Evolutionary conservation across 2,888 invertebrate genomes (phyloP).

Genomic region (Callyntrura guangdongensis): DNA sequence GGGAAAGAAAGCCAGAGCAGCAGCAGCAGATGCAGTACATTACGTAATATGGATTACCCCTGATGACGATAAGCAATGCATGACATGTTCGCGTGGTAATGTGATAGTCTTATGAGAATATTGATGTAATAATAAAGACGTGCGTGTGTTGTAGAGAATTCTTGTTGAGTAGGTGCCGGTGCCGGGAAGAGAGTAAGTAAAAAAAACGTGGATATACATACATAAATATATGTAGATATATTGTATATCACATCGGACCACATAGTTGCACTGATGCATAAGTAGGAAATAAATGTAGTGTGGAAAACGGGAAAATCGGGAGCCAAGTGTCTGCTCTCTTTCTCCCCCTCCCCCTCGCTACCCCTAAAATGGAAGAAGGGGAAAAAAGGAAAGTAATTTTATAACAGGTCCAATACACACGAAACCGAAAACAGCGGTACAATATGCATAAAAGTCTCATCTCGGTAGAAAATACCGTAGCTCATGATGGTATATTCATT

Average conservation of each 20-base stretch:
- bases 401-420: background rate
- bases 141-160: slow-evolving; percentile 55
- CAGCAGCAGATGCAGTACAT: slow-evolving; percentile 22
- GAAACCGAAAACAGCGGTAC: background rate
- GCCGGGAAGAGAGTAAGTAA: too few species aligned
- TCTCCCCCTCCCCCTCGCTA: too few species aligned
- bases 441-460: background rate
- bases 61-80: slow-evolving; percentile 63
- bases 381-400: slow-evolving; percentile 32
- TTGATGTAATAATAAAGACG: slow-evolving; percentile 73
- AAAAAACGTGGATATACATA: too few species aligned
- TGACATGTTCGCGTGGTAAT: slow-evolving; percentile 54
- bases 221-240: background rate
- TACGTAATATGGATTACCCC: slow-evolving; percentile 42
- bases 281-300: slow-evolving; percentile 64
- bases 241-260: background rate
- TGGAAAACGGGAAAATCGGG: slow-evolving; percentile 43
- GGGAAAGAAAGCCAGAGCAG: slow-evolving; percentile 14
- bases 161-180: background rate
- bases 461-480: too few species aligned
- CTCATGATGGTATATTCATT: too few species aligned
- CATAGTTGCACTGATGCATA: slow-evolving; percentile 30
- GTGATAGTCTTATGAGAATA: slow-evolving; percentile 71
- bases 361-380: background rate
- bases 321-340: slow-evolving; percentile 35